These are phyloP conservation scores for Lacanobia wlatinum DNA, from an alignment of 2,888 invertebrate genomes.

Conservation along the genomic window DNA sequence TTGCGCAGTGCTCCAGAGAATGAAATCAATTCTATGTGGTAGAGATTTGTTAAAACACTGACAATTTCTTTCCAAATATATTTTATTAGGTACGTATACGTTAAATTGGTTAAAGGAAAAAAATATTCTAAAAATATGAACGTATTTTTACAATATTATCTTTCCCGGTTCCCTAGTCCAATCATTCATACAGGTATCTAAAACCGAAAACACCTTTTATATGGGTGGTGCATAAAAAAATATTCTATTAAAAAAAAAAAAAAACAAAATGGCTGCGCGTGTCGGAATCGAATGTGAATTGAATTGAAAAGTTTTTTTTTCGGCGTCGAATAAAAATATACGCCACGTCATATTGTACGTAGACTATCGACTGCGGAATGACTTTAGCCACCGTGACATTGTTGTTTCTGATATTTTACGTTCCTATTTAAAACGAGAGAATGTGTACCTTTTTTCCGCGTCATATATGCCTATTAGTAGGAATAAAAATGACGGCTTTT, in stretches of 20 bases:
- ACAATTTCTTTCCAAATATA: no score
- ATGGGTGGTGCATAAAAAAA: slow-evolving; percentile 17
- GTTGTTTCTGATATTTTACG: slow-evolving; percentile 35
- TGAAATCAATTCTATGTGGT: no score
- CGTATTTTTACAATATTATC: background rate
- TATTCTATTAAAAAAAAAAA: slow-evolving; percentile 41
- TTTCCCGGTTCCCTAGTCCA: background rate
- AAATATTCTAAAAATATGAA: background rate
- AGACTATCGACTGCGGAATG: slow-evolving; percentile 29
- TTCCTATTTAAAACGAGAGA: background rate
- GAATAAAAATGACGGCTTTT: background rate
- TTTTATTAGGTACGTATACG: no score
- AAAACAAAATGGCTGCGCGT: slow-evolving; percentile 37
- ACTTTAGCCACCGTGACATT: slow-evolving; percentile 36
- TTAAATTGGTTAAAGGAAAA: no score
- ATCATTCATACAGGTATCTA: slow-evolving; percentile 5
- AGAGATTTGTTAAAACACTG: no score
- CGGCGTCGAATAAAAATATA: slow-evolving; percentile 45
- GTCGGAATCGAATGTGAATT: slow-evolving; percentile 57
- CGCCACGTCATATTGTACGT: slow-evolving; percentile 47
- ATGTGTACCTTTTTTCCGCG: background rate
- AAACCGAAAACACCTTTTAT: slow-evolving; percentile 27
- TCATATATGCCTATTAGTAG: background rate
- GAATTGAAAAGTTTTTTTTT: slow-evolving; percentile 49
- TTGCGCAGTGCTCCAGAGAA: no score